phyloP scores from a whole-genome alignment of 2,888 invertebrate species.

The Panorpa germanica region DNA sequence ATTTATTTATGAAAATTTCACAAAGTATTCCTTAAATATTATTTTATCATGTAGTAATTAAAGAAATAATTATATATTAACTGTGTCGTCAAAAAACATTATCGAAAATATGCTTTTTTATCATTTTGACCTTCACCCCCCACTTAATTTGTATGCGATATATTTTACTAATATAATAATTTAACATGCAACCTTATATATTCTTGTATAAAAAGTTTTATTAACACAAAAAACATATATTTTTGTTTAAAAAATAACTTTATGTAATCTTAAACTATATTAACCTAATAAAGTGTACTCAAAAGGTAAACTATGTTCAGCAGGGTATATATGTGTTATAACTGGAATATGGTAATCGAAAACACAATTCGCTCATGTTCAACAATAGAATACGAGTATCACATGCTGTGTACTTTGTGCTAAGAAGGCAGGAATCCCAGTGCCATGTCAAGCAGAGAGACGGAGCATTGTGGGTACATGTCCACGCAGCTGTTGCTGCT shows the following conservation, averaged over 20 bases:
- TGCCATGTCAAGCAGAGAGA: constrained; percentile 53
- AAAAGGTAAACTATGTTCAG: constrained; percentile 23
- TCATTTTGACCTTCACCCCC: too few relatives aligned
- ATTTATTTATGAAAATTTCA: too few relatives aligned
- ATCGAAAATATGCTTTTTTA: too few relatives aligned
- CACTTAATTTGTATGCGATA: too few relatives aligned
- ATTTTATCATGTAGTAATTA: too few relatives aligned
- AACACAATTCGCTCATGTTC: constrained; percentile 10
- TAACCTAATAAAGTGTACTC: constrained; percentile 16
- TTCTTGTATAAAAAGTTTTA: not conserved
- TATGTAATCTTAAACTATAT: constrained; percentile 15
- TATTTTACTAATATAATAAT: too few relatives aligned
- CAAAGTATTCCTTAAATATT: too few relatives aligned
- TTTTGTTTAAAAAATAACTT: not conserved
- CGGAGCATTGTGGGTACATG: constrained; percentile 38
- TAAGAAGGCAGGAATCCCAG: too few relatives aligned
- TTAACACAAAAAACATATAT: not conserved
- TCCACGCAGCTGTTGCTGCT: constrained; percentile 28
- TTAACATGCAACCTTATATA: too few relatives aligned
- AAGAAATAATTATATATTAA: too few relatives aligned
- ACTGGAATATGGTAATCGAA: constrained; percentile 13
- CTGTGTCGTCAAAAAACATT: too few relatives aligned
- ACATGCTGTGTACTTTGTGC: constrained; percentile 8
- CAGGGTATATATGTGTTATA: constrained; percentile 16
- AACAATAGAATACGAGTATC: constrained; percentile 16